These are phyloP conservation scores for Cepaea nemoralis DNA, from an alignment of 1,140 invertebrate species.

Conservation along the genomic window DNA sequence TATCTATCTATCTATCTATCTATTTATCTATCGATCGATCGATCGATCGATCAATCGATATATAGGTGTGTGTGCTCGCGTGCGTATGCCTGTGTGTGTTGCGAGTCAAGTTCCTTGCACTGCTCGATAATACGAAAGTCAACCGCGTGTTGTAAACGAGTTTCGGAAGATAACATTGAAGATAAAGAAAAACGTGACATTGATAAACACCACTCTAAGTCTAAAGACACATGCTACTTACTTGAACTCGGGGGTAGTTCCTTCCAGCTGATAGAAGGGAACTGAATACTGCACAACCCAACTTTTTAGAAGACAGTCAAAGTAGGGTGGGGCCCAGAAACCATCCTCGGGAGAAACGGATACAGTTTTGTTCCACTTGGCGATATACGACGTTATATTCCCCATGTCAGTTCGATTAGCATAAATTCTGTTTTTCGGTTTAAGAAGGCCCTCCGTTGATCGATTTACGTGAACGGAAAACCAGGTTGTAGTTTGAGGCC, in stretches of 20 bases:
- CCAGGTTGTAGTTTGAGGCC: constrained; percentile 38
- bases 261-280: constrained; percentile 50
- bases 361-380: constrained; percentile 42
- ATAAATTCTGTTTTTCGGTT: constrained; percentile 36
- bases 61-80: too few species aligned
- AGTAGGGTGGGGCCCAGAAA: constrained; percentile 52
- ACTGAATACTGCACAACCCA: constrained; percentile 56
- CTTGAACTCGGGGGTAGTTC: constrained; percentile 51
- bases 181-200: too few species aligned
- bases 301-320: constrained; percentile 49
- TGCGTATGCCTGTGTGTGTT: too few species aligned
- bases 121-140: too few species aligned
- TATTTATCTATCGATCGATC: too few species aligned
- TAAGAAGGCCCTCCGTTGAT: constrained; percentile 39
- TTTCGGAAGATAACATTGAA: too few species aligned
- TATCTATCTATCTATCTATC: too few species aligned
- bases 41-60: too few species aligned
- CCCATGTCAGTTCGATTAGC: constrained; percentile 44
- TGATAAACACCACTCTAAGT: too few species aligned
- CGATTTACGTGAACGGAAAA: constrained; percentile 39
- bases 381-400: constrained; percentile 14
- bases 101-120: too few species aligned
- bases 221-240: constrained; percentile 45
- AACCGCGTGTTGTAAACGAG: too few species aligned
- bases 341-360: constrained; percentile 47